Base-by-base conservation (phyloP, 2,888 invertebrate genomes). In the Hydropsyche betteni region DNA sequence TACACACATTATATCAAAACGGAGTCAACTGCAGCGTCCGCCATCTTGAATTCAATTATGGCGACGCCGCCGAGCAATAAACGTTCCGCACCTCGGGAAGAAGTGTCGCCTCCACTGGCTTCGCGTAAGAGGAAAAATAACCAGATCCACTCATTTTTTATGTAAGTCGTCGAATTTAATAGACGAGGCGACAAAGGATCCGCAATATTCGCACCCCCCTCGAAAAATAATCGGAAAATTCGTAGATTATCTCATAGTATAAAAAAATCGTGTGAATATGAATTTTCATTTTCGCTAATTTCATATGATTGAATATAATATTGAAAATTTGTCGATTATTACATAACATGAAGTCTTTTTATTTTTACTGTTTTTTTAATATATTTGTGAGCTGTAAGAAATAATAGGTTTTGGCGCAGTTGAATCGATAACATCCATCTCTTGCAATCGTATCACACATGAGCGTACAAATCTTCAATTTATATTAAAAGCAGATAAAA, bases 31-130 rank as follows among this genome's bases (percentile, higher is more conserved):
- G 74, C 79, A 79, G 79, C 74, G 69, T 44, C 52, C 79, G 79
- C 79, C 79, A 79, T 79, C 76, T 79, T 79, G 79, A 77, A 79
- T 79, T 79, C 77, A 79, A 79, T 79, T 79, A 79, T 68, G 69
- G 71, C 68, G 74, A 76, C 77, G 79, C 73, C 77, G 75, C 77
- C 71, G 58, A 68, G 76, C 75, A 51, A 74, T 69, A 75, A 75
- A 61, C 69, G 77, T 72, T 64, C 64, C 76, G 76, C 75, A 75
- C 75, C 75, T 44, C 44, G 44, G 76, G 69, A 75, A 69, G 71
- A 68, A 76, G 64, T 74, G 72, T 51, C 68, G 69, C 69, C 44
- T 44, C 7, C 7, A 6, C 44, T 7, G 7, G 44, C 5, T 6
- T 44, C 6, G 44, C 44, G 1, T 44, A 10, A 44, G 3, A 44